Evolutionary conservation across 1,140 invertebrate species (phyloP).

Genomic region (Macrobrachium rosenbergii): DNA sequence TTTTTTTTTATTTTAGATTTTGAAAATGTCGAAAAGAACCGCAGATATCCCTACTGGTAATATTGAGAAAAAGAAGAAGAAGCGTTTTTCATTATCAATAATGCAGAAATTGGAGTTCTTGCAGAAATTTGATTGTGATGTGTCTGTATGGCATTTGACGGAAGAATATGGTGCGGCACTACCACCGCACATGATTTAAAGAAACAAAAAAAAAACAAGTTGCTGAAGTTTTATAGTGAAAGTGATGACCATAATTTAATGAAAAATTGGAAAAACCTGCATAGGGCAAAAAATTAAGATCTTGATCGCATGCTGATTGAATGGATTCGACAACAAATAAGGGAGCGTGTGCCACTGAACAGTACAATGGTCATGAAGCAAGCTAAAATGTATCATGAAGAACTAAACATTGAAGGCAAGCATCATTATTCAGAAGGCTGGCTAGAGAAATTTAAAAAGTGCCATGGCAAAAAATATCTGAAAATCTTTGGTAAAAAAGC

Average conservation of each 20-base stretch:
- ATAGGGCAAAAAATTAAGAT: constrained; percentile 24
- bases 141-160: too few relatives aligned
- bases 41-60: too few relatives aligned
- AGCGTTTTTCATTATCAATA: too few relatives aligned
- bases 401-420: constrained; percentile 24
- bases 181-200: too few relatives aligned
- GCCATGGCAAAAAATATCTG: constrained; percentile 31
- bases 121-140: too few relatives aligned
- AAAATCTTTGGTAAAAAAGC: constrained; percentile 30
- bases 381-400: constrained; percentile 25
- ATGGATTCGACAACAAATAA: neutral
- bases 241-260: constrained; percentile 8
- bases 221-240: too few relatives aligned
- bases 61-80: too few relatives aligned
- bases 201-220: too few relatives aligned
- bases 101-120: too few relatives aligned
- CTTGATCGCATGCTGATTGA: neutral
- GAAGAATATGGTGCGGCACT: too few relatives aligned
- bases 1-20: too few relatives aligned
- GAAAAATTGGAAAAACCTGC: constrained; percentile 29
- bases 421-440: constrained; percentile 29
- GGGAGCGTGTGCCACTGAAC: constrained; percentile 26
- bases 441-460: constrained; percentile 27
- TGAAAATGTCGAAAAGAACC: too few relatives aligned
- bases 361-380: constrained; percentile 12